A percentile compares a stretch with the other conserved stretches of the same genome.
Conservation (phyloP, 2,113 vertebrate genomes). For the Petrocephalus zakoni region DNA sequence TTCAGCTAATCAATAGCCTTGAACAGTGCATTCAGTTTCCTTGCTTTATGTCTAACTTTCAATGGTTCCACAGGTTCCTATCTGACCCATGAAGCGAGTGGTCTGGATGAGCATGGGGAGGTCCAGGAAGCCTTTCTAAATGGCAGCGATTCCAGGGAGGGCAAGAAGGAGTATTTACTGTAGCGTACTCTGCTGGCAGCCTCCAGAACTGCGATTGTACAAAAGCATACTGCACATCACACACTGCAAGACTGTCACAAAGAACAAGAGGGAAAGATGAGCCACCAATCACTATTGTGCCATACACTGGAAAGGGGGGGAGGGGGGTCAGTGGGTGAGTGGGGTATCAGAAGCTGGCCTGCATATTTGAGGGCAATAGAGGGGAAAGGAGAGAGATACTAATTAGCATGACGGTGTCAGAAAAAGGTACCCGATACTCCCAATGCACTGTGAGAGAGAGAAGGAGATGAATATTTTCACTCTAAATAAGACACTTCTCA, state of each 20-base stretch:
- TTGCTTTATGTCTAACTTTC: conserved; percentile 19
- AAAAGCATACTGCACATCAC: conserved; percentile 33
- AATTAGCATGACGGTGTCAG: conserved; percentile 46
- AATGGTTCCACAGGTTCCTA: conserved; percentile 70
- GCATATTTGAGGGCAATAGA: not conserved
- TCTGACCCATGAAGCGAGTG: conserved; percentile 87
- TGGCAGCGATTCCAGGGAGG: conserved; percentile 80
- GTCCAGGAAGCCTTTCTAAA: conserved; percentile 90
- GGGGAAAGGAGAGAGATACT: conserved; percentile 33
- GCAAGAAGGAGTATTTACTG: conserved; percentile 93
- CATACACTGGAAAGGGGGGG: conserved; percentile 38
- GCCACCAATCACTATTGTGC: conserved; percentile 49
- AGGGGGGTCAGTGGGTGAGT: not conserved
- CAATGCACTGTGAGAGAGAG: conserved; percentile 17
- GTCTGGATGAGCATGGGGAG: conserved; percentile 85
- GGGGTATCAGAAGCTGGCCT: not conserved
- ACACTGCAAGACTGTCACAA: conserved; percentile 17
- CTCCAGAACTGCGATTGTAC: conserved; percentile 54
- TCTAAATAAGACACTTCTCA: conserved; percentile 7
- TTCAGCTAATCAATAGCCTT: conserved; percentile 38
- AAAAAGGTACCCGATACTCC: not conserved
- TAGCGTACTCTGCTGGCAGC: conserved; percentile 57
- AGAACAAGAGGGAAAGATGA: conserved; percentile 19
- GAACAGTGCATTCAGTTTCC: not conserved
- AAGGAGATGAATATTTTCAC: conserved; percentile 19